phyloP scores from a whole-genome alignment of 2,888 invertebrate species.

The Thyatira batis region DNA sequence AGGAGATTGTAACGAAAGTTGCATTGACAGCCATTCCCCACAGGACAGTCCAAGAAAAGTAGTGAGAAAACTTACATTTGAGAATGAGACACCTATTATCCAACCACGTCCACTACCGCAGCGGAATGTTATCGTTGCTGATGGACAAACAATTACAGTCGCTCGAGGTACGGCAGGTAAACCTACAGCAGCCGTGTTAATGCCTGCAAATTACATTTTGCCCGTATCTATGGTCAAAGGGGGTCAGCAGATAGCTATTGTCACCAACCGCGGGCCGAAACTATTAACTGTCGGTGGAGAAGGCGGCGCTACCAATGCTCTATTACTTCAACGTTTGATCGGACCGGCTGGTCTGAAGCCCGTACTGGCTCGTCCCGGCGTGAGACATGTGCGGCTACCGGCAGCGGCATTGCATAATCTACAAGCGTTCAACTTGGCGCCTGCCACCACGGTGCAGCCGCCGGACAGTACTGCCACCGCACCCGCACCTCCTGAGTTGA shows the following conservation, averaged over 20 bases:
- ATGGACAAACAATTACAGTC: constrained; percentile 85
- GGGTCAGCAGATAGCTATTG: constrained; percentile 87
- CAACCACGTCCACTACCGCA: constrained; percentile 63
- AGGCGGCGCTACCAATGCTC: constrained; percentile 82
- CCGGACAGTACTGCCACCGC: constrained; percentile 62
- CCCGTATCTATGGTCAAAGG: constrained; percentile 88
- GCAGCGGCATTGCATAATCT: constrained; percentile 72
- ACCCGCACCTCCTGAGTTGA: constrained; percentile 63
- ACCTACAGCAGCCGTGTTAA: constrained; percentile 85
- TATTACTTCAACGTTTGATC: constrained; percentile 85
- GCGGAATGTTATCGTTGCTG: constrained; percentile 83
- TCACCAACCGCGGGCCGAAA: constrained; percentile 86
- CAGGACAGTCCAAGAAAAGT: constrained; percentile 79
- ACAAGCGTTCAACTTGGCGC: constrained; percentile 65
- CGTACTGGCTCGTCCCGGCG: constrained; percentile 78
- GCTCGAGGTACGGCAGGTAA: constrained; percentile 83
- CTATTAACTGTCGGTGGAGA: constrained; percentile 74
- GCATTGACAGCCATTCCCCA: constrained; percentile 80
- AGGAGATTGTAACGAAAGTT: constrained; percentile 74
- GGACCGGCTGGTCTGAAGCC: constrained; percentile 84
- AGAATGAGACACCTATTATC: constrained; percentile 68
- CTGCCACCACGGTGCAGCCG: constrained; percentile 55
- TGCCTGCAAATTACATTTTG: constrained; percentile 88
- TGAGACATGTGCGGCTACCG: constrained; percentile 77
- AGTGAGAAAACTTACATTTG: constrained; percentile 71